These are phyloP conservation scores for Eristalis arbustorum DNA, from an alignment of 2,888 invertebrate genomes.

Conservation along the genomic window DNA sequence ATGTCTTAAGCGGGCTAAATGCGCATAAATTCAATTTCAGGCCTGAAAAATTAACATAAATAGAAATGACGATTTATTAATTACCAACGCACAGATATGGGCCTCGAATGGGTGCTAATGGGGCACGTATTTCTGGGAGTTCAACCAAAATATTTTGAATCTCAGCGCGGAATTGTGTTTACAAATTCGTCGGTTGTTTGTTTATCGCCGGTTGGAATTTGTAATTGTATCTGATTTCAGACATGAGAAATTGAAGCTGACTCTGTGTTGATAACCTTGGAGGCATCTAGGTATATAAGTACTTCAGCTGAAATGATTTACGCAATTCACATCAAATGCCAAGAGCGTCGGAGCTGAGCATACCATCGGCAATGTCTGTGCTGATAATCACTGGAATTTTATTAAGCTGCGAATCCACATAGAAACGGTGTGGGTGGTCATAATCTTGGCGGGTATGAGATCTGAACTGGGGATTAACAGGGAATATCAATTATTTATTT, in stretches of 20 bases:
- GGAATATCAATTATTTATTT: neutral
- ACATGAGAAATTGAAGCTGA: neutral
- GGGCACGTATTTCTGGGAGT: neutral
- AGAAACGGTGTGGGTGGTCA: neutral
- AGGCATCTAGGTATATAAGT: neutral
- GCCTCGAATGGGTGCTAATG: neutral
- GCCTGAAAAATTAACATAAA: neutral
- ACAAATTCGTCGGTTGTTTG: neutral
- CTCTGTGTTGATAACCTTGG: neutral
- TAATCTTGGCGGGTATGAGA: neutral
- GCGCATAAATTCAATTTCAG: neutral
- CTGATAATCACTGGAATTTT: neutral
- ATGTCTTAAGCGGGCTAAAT: neutral
- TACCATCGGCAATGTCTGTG: neutral
- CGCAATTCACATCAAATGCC: neutral
- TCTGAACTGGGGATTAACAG: neutral
- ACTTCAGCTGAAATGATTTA: neutral
- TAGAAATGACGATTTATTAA: neutral
- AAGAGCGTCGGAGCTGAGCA: neutral
- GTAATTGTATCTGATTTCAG: neutral
- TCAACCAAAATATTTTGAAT: neutral
- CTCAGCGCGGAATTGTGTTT: neutral
- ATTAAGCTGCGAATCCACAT: neutral
- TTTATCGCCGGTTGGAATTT: neutral
- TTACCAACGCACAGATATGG: neutral